Evolutionary conservation across 1,140 invertebrate species (phyloP), one percentile per base, ranked within the genome.

Genomic region (Ganaspis sp.): DNA sequence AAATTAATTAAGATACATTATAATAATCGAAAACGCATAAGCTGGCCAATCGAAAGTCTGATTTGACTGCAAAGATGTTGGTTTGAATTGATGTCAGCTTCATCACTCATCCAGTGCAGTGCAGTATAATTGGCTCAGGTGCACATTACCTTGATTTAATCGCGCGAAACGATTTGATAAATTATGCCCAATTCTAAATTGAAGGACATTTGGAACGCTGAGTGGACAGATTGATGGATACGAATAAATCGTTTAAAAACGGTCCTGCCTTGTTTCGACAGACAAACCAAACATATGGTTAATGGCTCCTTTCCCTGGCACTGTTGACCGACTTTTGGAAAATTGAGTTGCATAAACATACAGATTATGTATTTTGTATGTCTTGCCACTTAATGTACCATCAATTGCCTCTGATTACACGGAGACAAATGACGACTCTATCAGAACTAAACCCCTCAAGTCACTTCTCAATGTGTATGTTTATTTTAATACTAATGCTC

Each of bases 381-480:
- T 71, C 74, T 77, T 58, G 64, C 40, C 4, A 8, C 40, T 53
- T 26, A 73, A 34, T 34, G 45, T 29, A 49, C 38, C 74, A 23
- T 78, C 72, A 84, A 80, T 84, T 87, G 85, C 80, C 86, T 80
- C 83, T 87, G 84, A 86, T 86, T 86, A 81, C 79, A 76, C 75
- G 54, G 74, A 84, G 83, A 80, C 79, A 77, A 72, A 84, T 87
- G 85, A 87, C 85, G 83, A 81, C 84, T 87, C 86, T 85, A 86
- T 87, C 86, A 83, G 74, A 70, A 34, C 29, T n/a, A n/a, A n/a
- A n/a, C n/a, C n/a, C 80, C 69, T 49, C 72, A 70, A 78, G 83
- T 79, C 78, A 64, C 42, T 23, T 72, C 38, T 37, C 19, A 38
- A 74, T 74, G 76, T 72, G 45, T 74, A 37, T 11, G 53, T 21